Evolutionary conservation across 2,113 vertebrate species (phyloP).

Genomic region (Psilopsiagon aurifrons): DNA sequence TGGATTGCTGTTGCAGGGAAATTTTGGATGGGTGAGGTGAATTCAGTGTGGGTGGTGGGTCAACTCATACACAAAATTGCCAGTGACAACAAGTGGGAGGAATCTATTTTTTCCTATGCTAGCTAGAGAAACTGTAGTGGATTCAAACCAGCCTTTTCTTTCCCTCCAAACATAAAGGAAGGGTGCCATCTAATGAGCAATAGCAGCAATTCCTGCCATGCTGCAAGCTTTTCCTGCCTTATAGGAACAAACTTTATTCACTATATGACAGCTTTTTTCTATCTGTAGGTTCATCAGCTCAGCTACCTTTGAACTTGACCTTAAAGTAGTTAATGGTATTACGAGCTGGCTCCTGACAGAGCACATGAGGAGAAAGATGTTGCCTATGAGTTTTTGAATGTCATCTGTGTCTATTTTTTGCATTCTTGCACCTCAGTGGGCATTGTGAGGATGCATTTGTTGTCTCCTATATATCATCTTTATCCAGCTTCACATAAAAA

Average conservation of each 20-base stretch:
- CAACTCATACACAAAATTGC: neutral
- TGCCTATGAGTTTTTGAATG: neutral
- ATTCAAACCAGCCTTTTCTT: neutral
- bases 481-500: neutral
- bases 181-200: constrained; percentile 52
- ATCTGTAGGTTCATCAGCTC: neutral
- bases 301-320: neutral
- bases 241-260: neutral
- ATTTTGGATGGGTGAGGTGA: neutral
- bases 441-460: neutral
- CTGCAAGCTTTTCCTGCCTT: neutral
- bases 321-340: neutral
- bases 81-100: neutral
- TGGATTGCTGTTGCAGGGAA: neutral
- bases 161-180: neutral
- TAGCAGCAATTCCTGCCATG: neutral
- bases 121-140: neutral
- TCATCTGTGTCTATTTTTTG: neutral
- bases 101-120: neutral
- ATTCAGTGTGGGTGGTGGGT: neutral
- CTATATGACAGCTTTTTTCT: neutral
- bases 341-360: neutral
- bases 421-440: neutral
- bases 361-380: neutral
- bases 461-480: neutral